These are phyloP conservation scores for Glossophaga mutica DNA, from an alignment of 2,797 vertebrate genomes.

Conservation along the genomic window DNA sequence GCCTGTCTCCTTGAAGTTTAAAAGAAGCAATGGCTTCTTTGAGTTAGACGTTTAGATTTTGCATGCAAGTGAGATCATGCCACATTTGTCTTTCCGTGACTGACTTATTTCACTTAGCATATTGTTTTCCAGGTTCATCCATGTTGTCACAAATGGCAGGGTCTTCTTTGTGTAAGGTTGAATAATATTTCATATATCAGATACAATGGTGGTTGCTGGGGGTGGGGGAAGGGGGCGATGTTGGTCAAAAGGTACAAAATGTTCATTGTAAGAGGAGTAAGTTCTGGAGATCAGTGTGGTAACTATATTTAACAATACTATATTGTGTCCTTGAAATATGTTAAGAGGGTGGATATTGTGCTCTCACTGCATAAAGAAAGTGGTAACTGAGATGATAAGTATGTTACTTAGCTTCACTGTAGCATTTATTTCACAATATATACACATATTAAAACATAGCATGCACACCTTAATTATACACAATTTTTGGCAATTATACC, in stretches of 20 bases:
- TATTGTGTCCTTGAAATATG: background rate
- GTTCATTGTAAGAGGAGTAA: background rate
- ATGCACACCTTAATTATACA: background rate
- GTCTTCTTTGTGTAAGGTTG: background rate
- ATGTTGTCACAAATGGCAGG: background rate
- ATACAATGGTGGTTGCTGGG: background rate
- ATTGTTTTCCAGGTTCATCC: background rate
- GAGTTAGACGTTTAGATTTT: background rate
- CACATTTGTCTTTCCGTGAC: background rate
- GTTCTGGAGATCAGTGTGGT: background rate
- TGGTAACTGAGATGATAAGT: background rate
- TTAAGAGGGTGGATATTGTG: background rate
- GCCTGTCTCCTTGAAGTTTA: background rate
- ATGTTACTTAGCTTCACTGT: background rate
- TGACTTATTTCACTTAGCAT: background rate
- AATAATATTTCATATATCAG: background rate
- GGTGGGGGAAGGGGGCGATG: background rate
- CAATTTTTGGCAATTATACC: background rate
- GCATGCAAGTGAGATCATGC: background rate
- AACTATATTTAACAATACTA: background rate
- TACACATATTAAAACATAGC: background rate
- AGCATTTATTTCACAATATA: background rate
- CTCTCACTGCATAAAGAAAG: background rate
- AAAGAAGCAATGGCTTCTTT: background rate
- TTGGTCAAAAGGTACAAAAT: background rate